These are phyloP conservation scores for Noturus placidus DNA, from an alignment of 2,113 vertebrate species.

Conservation along the genomic window DNA sequence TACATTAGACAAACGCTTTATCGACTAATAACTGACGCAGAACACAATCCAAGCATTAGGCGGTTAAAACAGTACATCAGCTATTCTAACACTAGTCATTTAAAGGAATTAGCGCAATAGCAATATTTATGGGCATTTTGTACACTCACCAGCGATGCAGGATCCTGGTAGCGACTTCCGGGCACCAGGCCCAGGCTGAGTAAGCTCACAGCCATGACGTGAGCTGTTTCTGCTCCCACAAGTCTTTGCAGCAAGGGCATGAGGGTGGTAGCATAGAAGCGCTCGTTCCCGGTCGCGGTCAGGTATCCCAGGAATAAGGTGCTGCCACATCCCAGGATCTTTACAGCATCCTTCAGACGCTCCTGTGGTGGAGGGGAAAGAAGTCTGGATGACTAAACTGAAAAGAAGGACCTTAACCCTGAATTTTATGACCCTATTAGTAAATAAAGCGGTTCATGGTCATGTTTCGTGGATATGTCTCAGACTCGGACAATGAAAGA, in stretches of 20 bases:
- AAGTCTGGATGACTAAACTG: neutral
- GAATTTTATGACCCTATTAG: neutral
- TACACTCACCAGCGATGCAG: conserved; percentile 75
- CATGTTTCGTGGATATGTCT: neutral
- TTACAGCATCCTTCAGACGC: conserved; percentile 67
- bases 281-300: conserved; percentile 79
- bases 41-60: neutral
- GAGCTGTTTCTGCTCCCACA: conserved; percentile 80
- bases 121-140: neutral
- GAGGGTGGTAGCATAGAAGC: conserved; percentile 80
- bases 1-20: no score
- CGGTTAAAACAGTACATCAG: neutral
- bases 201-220: conserved; percentile 75
- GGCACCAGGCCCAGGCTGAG: conserved; percentile 78
- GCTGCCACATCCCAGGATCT: conserved; percentile 75
- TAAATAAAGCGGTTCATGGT: neutral
- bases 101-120: neutral
- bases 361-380: conserved; percentile 55
- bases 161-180: conserved; percentile 70
- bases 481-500: neutral
- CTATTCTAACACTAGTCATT: neutral
- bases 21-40: neutral
- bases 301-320: conserved; percentile 80
- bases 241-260: conserved; percentile 81
- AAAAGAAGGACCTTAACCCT: neutral